A percentile compares a stretch with the other conserved stretches of the same genome.
phyloP scores from a whole-genome alignment of 2,113 vertebrate species.

The Leucoraja erinaceus region DNA sequence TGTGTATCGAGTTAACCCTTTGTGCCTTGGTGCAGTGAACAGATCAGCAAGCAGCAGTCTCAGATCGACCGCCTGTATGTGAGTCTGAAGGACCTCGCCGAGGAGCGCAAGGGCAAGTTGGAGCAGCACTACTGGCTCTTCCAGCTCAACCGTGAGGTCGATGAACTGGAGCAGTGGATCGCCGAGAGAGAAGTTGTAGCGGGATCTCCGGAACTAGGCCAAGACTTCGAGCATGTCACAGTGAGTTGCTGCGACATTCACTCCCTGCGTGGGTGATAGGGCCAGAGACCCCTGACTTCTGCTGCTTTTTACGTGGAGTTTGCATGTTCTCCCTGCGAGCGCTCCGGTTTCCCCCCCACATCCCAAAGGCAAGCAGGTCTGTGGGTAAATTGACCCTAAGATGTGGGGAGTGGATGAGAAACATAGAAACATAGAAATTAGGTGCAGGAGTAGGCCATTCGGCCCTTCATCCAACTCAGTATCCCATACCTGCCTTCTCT shows the following conservation, averaged over 20 bases:
- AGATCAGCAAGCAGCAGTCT: conserved; percentile 88
- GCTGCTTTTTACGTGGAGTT: too few relatives aligned
- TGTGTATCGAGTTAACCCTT: background rate
- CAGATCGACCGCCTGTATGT: conserved; percentile 93
- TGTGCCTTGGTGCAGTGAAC: conserved; percentile 61
- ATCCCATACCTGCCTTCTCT: too few relatives aligned
- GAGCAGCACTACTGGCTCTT: conserved; percentile 96
- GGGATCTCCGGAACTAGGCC: conserved; percentile 83
- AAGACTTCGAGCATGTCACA: conserved; percentile 88
- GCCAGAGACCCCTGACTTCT: too few relatives aligned
- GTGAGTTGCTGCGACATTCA: conserved; percentile 53
- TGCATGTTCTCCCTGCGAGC: too few relatives aligned
- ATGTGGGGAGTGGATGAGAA: too few relatives aligned
- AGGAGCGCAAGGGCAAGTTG: conserved; percentile 76
- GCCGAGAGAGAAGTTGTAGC: conserved; percentile 89
- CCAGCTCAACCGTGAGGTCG: conserved; percentile 88
- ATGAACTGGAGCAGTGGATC: conserved; percentile 93
- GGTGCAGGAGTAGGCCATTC: too few relatives aligned
- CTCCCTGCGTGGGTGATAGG: accelerated
- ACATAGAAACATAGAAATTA: too few relatives aligned
- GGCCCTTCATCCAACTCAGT: too few relatives aligned
- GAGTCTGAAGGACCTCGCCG: conserved; percentile 89
- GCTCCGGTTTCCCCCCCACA: too few relatives aligned
- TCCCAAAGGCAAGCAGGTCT: too few relatives aligned
- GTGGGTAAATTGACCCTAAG: too few relatives aligned